Evolutionary conservation across 2,888 invertebrate species (phyloP).

Genomic region (Noctuana brunneofusca): DNA sequence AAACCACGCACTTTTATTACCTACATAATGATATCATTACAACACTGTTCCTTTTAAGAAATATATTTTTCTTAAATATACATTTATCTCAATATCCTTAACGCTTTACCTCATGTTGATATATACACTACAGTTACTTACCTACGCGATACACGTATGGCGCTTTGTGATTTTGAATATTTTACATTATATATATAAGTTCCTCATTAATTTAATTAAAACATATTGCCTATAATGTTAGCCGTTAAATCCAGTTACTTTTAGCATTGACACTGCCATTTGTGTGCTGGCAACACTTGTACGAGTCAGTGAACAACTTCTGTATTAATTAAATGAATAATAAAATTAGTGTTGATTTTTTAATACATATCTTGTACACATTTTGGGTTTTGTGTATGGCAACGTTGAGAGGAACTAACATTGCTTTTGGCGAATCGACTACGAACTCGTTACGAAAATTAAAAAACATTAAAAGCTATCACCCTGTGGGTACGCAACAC

Average conservation of each 20-base stretch:
- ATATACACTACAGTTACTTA: neutral
- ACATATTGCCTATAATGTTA: neutral
- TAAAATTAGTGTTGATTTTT: conserved; percentile 28
- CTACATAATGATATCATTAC: neutral
- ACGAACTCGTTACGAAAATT: too few relatives aligned
- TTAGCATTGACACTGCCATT: conserved; percentile 8
- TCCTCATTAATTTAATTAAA: neutral
- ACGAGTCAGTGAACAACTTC: conserved; percentile 23
- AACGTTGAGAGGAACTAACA: too few relatives aligned
- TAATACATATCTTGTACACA: conserved; percentile 44
- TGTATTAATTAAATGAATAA: conserved; percentile 21
- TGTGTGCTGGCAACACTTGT: conserved; percentile 5
- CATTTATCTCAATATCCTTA: neutral
- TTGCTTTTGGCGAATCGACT: too few relatives aligned
- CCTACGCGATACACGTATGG: neutral
- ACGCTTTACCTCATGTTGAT: conserved; percentile 2
- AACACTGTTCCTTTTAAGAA: conserved; percentile 1
- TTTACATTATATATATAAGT: neutral
- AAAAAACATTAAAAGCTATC: too few relatives aligned
- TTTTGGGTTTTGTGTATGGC: conserved; percentile 26
- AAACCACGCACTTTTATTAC: too few relatives aligned
- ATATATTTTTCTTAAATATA: neutral
- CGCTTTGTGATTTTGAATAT: conserved; percentile 1
- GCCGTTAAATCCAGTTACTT: neutral
- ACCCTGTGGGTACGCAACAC: too few relatives aligned